Base-by-base conservation (phyloP, 2,113 vertebrate genomes). In the Dipodomys stephensi region DNA sequence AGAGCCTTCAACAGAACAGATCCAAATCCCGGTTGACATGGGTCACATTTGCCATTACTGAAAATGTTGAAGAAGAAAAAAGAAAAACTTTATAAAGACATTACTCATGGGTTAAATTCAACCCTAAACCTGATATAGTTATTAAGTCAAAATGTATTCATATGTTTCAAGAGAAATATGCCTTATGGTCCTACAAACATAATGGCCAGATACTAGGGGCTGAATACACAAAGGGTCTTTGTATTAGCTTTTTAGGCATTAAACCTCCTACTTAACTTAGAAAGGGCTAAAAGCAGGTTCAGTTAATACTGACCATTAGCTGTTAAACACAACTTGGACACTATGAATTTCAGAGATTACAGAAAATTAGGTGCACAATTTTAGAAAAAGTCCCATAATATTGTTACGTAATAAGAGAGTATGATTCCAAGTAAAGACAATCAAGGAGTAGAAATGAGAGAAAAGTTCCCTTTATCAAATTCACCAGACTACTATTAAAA, bases 1-100 rank as follows among this genome's bases (percentile, higher is more conserved):
- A 99, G 98, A 96, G 99, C 99, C 97, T 99, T 99, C 90, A 99
- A 97, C 6, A 99, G 98, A 97, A 99, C 98, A 74, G 98, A 98
- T 90, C 99, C 98, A 98, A 99, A 99, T 79, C 99, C 99, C 95
- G 99, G 99, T 67, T 99, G 99, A 98, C 98, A 99, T 0, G 98
- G 98, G 92, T 99, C 99, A 83, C 99, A 99, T 96, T 99, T 99
- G 44, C 99, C 99, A 97, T 99, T 99, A 97, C 99, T 99, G 96
- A 4, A 94, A 96, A 53, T 53, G 68, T 62, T 87, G 92, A 16
- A 81, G 81, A 95, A 60, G 86, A 91, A 92, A 87, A 25, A 39
- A 72, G 77, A 93, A 67, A 86, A 90, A 88, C 95, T 77, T 8
- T 60, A 64, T 81, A 68, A 90, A 83, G 23, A 84, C 3, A 90